phyloP scores from a whole-genome alignment of 2,888 invertebrate genomes.

The Acrobasis consociella region DNA sequence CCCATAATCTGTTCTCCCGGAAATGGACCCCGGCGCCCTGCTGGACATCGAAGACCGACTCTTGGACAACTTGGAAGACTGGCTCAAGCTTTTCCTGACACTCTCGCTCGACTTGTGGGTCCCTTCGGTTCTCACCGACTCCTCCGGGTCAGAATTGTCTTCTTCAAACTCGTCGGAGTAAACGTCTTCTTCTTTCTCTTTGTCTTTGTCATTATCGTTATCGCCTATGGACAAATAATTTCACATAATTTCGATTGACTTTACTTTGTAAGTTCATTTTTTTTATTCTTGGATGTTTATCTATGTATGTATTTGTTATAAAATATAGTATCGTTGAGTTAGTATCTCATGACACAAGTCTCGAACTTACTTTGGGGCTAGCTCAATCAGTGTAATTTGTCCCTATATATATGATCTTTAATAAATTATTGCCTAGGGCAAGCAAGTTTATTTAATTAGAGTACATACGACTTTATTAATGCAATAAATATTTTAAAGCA shows the following conservation, averaged over 20 bases:
- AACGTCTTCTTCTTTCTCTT: constrained; percentile 48
- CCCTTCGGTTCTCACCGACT: constrained; percentile 43
- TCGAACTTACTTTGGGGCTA: no score
- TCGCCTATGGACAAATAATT: constrained; percentile 18
- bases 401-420: no score
- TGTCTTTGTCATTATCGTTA: constrained; percentile 49
- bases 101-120: constrained; percentile 36
- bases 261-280: neutral
- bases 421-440: no score
- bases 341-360: no score
- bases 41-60: constrained; percentile 62
- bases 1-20: constrained; percentile 68
- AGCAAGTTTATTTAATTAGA: no score
- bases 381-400: no score
- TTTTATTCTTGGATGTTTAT: no score
- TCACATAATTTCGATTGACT: neutral
- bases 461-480: no score
- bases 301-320: no score
- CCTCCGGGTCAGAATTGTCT: constrained; percentile 64
- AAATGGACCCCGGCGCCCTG: constrained; percentile 52
- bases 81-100: constrained; percentile 24
- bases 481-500: no score
- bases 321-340: no score
- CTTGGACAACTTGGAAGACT: constrained; percentile 56
- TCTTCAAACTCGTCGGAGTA: constrained; percentile 79